phyloP scores from a whole-genome alignment of 2,888 invertebrate genomes.

The Lasioglossum villosulum region DNA sequence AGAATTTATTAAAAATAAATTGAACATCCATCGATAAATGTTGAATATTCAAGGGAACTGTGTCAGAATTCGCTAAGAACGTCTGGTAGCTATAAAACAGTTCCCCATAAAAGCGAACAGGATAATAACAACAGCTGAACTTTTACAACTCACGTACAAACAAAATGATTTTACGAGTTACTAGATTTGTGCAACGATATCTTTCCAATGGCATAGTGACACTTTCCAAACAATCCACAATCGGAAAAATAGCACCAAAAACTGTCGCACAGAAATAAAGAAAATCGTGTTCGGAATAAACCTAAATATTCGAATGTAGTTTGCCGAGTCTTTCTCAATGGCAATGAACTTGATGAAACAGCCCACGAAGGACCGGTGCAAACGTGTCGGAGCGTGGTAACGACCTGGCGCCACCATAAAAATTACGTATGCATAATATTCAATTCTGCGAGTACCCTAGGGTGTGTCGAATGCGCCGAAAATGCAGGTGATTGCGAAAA shows the following conservation, averaged over 20 bases:
- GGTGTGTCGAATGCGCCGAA: conserved; percentile 23
- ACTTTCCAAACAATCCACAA: background rate
- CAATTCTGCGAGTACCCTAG: conserved; percentile 53
- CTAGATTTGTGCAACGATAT: background rate
- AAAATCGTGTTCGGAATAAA: background rate
- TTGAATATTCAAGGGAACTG: background rate
- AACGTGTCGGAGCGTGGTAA: conserved; percentile 26
- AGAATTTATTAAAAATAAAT: background rate
- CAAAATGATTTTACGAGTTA: background rate
- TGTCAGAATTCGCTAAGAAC: background rate
- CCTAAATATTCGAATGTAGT: conserved; percentile 49
- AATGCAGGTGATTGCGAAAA: conserved; percentile 45
- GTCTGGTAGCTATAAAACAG: too few relatives aligned
- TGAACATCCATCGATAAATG: background rate
- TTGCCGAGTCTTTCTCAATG: conserved; percentile 43
- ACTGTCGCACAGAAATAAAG: background rate
- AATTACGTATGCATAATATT: conserved; percentile 72
- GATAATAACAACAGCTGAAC: background rate
- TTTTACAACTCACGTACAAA: background rate
- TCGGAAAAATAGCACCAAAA: background rate
- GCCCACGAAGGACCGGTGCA: conserved; percentile 30
- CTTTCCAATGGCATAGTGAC: background rate
- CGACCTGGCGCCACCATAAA: conserved; percentile 41
- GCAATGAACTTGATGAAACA: conserved; percentile 48
- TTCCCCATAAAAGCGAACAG: background rate